phyloP scores from a whole-genome alignment of 2,113 vertebrate genomes.

The Grantiella picta region DNA sequence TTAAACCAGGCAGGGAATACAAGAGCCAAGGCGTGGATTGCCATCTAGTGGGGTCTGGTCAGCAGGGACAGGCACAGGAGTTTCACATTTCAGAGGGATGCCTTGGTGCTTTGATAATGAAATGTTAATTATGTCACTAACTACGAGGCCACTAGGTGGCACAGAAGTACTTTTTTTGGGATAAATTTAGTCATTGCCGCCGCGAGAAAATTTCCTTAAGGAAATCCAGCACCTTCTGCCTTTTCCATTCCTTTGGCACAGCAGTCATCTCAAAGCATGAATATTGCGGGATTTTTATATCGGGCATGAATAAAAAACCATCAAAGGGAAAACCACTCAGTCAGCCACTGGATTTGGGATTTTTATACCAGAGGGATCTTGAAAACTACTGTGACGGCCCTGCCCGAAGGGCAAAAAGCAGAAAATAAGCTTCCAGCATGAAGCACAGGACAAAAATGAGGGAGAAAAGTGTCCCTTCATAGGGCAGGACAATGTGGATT shows the following conservation, averaged over 20 bases:
- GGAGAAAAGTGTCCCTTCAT: neutral
- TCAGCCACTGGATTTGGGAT: neutral
- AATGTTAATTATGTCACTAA: neutral
- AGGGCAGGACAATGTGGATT: neutral
- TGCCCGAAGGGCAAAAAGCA: neutral
- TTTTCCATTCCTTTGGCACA: neutral
- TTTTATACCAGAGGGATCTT: neutral
- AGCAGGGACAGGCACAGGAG: neutral
- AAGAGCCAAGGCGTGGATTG: neutral
- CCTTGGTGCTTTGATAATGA: neutral
- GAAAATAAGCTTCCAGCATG: neutral
- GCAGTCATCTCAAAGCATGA: neutral
- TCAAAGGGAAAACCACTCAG: neutral
- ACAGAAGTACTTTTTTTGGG: neutral
- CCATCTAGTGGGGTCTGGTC: slow-evolving; percentile 59
- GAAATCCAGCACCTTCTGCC: neutral
- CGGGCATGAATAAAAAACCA: neutral
- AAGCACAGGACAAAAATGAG: neutral
- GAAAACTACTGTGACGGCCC: neutral
- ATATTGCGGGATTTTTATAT: neutral
- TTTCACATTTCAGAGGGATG: fast-evolving
- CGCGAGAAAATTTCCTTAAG: neutral
- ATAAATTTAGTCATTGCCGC: fast-evolving
- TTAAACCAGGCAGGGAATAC: neutral
- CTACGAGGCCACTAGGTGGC: slow-evolving; percentile 40